Evolutionary conservation across 2,888 invertebrate genomes (phyloP).

Genomic region (Brenthis hecate): DNA sequence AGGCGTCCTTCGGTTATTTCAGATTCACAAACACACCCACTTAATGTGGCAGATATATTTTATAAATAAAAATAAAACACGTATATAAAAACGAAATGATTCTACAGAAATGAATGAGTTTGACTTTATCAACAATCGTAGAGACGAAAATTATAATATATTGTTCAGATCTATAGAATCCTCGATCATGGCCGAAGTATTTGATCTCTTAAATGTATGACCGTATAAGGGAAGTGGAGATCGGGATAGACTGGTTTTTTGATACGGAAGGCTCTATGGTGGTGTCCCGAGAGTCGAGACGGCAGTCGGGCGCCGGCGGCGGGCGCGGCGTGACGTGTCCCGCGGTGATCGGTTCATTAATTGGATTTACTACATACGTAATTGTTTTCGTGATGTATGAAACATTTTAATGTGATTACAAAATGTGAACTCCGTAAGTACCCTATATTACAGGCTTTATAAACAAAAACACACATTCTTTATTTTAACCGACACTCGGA

Average conservation of each 20-base stretch:
- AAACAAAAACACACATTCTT: background rate
- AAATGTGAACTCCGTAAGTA: conserved; percentile 27
- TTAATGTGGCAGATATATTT: too few relatives aligned
- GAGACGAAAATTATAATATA: background rate
- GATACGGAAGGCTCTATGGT: conserved; percentile 22
- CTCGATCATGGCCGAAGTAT: background rate
- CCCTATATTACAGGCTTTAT: background rate
- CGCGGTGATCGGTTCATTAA: background rate
- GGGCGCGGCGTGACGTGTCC: conserved; percentile 20
- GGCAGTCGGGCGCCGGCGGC: conserved; percentile 41
- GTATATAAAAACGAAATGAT: background rate
- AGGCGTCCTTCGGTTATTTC: too few relatives aligned
- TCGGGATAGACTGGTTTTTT: conserved; percentile 11
- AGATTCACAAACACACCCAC: too few relatives aligned
- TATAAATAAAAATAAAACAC: too few relatives aligned
- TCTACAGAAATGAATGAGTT: background rate
- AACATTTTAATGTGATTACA: conserved; percentile 19
- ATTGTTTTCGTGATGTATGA: conserved; percentile 19
- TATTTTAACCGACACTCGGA: background rate
- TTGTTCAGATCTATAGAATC: conserved; percentile 9
- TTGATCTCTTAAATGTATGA: conserved; percentile 2
- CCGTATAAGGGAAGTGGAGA: background rate
- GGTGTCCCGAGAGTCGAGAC: conserved; percentile 29
- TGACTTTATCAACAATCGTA: background rate
- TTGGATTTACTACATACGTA: conserved; percentile 26